phyloP scores from a whole-genome alignment of 2,888 invertebrate species.

The Drosophila testacea region DNA sequence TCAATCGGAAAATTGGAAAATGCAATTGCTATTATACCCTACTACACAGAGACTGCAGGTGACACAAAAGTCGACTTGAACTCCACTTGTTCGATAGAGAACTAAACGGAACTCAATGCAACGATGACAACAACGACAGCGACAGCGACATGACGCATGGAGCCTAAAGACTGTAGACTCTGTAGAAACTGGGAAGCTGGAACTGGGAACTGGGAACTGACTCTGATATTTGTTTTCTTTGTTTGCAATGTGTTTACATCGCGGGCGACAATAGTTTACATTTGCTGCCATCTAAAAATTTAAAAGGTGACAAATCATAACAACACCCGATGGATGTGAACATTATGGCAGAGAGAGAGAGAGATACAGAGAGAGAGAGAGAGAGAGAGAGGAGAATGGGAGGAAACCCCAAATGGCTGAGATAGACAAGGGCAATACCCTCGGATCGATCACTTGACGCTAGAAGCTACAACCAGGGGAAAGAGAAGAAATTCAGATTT shows the following conservation, averaged over 20 bases:
- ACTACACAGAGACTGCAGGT: conserved; percentile 33
- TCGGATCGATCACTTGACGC: conserved; percentile 19
- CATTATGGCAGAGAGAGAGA: background rate
- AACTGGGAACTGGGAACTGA: conserved; percentile 43
- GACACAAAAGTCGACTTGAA: conserved; percentile 37
- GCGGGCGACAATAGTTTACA: conserved; percentile 75
- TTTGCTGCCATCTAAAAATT: conserved; percentile 77
- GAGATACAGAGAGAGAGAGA: background rate
- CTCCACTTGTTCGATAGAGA: conserved; percentile 26
- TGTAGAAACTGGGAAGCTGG: conserved; percentile 2
- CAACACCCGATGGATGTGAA: conserved; percentile 52
- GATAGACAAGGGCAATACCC: conserved; percentile 52
- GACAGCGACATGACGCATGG: conserved; percentile 55
- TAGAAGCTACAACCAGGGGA: background rate
- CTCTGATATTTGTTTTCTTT: conserved; percentile 69
- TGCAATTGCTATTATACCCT: conserved; percentile 18
- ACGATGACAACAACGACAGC: conserved; percentile 18
- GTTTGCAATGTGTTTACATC: conserved; percentile 68
- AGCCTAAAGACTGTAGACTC: conserved; percentile 17
- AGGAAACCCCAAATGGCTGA: conserved; percentile 8
- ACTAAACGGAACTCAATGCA: conserved; percentile 29
- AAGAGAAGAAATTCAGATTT: background rate
- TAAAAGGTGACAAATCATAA: conserved; percentile 78
- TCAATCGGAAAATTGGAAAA: background rate
- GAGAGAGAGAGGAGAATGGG: background rate